Percentiles rank a stretch among this genome's conserved stretches.
These are phyloP conservation scores for Serinus canaria DNA, from an alignment of 2,113 vertebrate species.

Conservation along the genomic window DNA sequence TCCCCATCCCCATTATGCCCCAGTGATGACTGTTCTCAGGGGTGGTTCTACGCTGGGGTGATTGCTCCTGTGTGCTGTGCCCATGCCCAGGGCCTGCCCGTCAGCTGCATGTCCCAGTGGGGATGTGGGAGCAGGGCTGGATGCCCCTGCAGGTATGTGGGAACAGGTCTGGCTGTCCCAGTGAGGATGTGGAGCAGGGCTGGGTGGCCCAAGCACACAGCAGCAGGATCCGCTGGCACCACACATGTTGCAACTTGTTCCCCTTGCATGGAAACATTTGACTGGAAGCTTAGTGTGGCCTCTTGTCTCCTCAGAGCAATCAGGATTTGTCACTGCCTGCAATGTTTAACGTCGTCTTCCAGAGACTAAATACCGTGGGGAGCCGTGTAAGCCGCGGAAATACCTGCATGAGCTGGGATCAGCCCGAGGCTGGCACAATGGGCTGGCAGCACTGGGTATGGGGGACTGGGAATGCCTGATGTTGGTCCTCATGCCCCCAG, in stretches of 20 bases:
- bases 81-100: neutral
- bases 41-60: neutral
- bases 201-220: neutral
- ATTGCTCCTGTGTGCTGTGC: neutral
- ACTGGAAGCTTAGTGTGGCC: slow-evolving; percentile 23
- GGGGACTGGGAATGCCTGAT: neutral
- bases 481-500: neutral
- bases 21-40: neutral
- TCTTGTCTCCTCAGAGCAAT: slow-evolving; percentile 59
- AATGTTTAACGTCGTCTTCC: slow-evolving; percentile 45
- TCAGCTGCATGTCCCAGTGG: neutral
- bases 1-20: too few relatives aligned
- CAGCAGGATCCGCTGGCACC: fast-evolving
- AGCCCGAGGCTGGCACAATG: neutral
- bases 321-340: slow-evolving; percentile 57
- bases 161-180: neutral
- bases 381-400: slow-evolving; percentile 12
- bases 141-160: neutral
- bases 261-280: neutral
- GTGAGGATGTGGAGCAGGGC: neutral
- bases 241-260: neutral
- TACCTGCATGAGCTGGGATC: slow-evolving; percentile 53
- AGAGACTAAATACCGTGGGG: slow-evolving; percentile 58
- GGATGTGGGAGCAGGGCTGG: neutral
- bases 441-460: neutral